Evolutionary conservation across 2,797 vertebrate genomes (phyloP).

Genomic region (Acanthurus lineatus): DNA sequence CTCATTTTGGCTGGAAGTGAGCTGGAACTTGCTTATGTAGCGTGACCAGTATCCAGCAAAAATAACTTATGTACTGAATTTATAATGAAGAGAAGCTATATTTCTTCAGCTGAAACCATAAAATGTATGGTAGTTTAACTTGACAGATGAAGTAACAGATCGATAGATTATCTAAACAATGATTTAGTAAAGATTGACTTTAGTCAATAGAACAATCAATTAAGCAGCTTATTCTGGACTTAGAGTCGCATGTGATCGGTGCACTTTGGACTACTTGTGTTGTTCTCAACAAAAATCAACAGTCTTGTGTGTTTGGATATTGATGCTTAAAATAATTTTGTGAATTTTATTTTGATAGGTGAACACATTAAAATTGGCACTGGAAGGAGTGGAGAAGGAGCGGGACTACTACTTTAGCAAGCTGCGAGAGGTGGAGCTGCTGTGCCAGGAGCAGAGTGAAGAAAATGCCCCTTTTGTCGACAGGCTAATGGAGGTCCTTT

Average conservation of each 20-base stretch:
- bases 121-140: background rate
- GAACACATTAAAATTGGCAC: slow-evolving; percentile 95
- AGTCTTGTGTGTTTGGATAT: background rate
- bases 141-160: slow-evolving; percentile 13
- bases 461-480: slow-evolving; percentile 93
- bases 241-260: background rate
- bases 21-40: slow-evolving; percentile 10
- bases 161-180: background rate
- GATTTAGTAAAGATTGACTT: background rate
- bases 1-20: slow-evolving; percentile 1
- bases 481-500: slow-evolving; percentile 96
- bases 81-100: background rate
- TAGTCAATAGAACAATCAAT: slow-evolving; percentile 14
- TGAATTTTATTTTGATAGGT: slow-evolving; percentile 82
- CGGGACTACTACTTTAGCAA: slow-evolving; percentile 99
- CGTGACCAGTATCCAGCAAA: slow-evolving; percentile 20
- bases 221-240: background rate
- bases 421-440: slow-evolving; percentile 96
- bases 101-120: slow-evolving; percentile 8
- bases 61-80: background rate
- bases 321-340: background rate
- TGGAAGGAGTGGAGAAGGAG: slow-evolving; percentile 98
- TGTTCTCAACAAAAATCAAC: background rate
- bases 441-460: slow-evolving; percentile 96
- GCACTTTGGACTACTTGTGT: slow-evolving; percentile 1